phyloP scores from a whole-genome alignment of 1,140 invertebrate genomes.

The Papilio helenus region DNA sequence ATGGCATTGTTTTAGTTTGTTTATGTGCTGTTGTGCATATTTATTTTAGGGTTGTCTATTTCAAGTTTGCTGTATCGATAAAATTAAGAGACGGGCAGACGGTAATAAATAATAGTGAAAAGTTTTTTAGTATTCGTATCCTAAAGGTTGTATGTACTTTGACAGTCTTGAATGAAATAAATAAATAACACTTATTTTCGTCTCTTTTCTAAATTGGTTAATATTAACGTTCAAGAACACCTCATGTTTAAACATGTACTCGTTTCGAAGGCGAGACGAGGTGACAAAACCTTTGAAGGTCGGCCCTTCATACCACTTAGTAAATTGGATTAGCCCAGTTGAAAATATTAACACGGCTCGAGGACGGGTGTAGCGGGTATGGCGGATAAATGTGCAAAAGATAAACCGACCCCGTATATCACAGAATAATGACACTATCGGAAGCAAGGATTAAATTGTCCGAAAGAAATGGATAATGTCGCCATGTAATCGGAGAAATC shows the following conservation, averaged over 20 bases:
- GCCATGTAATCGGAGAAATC: neutral
- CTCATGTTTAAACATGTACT: slow-evolving; percentile 21
- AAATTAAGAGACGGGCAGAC: too few relatives aligned
- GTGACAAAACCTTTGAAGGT: slow-evolving; percentile 7
- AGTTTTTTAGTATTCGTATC: too few relatives aligned
- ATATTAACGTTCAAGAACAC: neutral
- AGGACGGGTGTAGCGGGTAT: slow-evolving; percentile 13
- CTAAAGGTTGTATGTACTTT: too few relatives aligned
- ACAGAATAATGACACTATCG: neutral
- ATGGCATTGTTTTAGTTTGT: neutral
- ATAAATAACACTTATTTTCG: neutral
- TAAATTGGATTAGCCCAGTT: slow-evolving; percentile 7
- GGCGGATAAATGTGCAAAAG: neutral
- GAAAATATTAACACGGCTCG: slow-evolving; percentile 13
- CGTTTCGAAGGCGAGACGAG: neutral
- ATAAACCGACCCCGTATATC: slow-evolving; percentile 25
- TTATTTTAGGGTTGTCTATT: neutral
- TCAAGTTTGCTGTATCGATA: too few relatives aligned
- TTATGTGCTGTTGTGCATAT: neutral
- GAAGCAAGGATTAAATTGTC: slow-evolving; percentile 37
- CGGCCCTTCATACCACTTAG: slow-evolving; percentile 20
- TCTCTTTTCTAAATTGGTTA: neutral
- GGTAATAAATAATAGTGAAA: too few relatives aligned
- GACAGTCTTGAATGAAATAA: neutral
- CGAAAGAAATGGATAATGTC: slow-evolving; percentile 29